Evolutionary conservation across 2,888 invertebrate genomes (phyloP), one percentile per base, ranked within the genome.

Genomic region (Xestia sexstrigata): DNA sequence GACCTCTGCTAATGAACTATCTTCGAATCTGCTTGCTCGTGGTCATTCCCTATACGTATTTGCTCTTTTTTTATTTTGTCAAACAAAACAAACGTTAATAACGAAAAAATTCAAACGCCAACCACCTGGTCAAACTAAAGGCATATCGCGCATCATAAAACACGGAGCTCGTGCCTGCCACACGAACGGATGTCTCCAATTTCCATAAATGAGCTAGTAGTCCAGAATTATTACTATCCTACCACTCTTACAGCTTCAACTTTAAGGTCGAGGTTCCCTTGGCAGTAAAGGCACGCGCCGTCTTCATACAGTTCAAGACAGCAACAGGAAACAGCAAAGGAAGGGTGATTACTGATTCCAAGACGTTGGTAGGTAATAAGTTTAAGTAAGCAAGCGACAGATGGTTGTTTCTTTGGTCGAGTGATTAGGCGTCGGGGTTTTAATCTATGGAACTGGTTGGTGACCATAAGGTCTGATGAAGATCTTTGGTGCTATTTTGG

Each of bases 131-230:
- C 88, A 88, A 81, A 83, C 80, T 42, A 58, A 76, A 81, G 81
- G 83, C 86, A 91, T 90, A 90, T 87, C 88, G 93, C 92, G 93
- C 93, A 87, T 87, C 88, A 90, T 88, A 90, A 88, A 91, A 89
- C 88, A 89, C 89, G 89, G 88, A 87, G 88, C 95, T 93, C 94
- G 95, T 94, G 96, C 91, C 87, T 80, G 91, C 82, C 96, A 95
- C 96, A 93, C 94, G 96, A 95, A 88, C 95, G 96, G 96, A 96
- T 93, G 94, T 94, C 89, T 91, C 90, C 91, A 91, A 95, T 96
- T 95, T 94, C 93, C 93, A 93, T 93, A 93, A 89, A 90, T 81
- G 82, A 86, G 81, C 74, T 70, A 68, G 45, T 60, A 49, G 47
- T 39, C 69, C 47, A 67, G 20, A 67, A 74, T 39, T 45, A 70